Evolutionary conservation across 2,113 vertebrate species (phyloP).

Genomic region (Phrynocephalus versicolor): DNA sequence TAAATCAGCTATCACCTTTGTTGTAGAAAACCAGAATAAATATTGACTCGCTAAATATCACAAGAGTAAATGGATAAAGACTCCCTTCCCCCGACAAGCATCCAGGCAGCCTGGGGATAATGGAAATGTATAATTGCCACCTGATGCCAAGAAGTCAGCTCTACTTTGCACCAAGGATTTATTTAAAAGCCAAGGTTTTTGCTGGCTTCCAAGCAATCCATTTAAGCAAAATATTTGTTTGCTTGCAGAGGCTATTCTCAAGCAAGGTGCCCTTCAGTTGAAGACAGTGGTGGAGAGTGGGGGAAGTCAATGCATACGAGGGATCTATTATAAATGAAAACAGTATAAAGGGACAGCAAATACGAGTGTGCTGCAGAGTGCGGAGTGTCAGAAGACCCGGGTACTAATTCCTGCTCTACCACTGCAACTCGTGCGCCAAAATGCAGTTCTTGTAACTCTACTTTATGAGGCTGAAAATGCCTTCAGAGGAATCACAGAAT

Average conservation of each 20-base stretch:
- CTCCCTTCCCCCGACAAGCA: neutral
- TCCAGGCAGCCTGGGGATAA: neutral
- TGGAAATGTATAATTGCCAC: conserved; percentile 1
- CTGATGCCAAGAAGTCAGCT: conserved; percentile 3
- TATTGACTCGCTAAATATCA: conserved; percentile 32
- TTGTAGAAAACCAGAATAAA: conserved; percentile 34
- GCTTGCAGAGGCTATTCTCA: conserved; percentile 6
- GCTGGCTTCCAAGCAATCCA: conserved; percentile 28
- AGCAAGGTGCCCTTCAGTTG: conserved; percentile 60
- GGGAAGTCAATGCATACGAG: neutral
- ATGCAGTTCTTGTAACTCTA: too few species aligned
- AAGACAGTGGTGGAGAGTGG: too few species aligned
- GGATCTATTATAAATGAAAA: conserved; percentile 43
- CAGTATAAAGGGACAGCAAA: neutral
- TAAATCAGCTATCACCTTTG: conserved; percentile 22
- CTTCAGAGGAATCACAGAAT: too few species aligned
- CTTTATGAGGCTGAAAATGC: too few species aligned
- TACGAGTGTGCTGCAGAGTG: too few species aligned
- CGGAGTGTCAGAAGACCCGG: too few species aligned
- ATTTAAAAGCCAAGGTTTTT: conserved; percentile 38
- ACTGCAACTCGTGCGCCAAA: too few species aligned
- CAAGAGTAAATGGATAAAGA: conserved; percentile 19
- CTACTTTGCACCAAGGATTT: neutral
- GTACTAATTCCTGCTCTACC: too few species aligned
- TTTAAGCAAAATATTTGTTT: conserved; percentile 41